phyloP scores from a whole-genome alignment of 2,888 invertebrate species.

The Tetropium fuscum region DNA sequence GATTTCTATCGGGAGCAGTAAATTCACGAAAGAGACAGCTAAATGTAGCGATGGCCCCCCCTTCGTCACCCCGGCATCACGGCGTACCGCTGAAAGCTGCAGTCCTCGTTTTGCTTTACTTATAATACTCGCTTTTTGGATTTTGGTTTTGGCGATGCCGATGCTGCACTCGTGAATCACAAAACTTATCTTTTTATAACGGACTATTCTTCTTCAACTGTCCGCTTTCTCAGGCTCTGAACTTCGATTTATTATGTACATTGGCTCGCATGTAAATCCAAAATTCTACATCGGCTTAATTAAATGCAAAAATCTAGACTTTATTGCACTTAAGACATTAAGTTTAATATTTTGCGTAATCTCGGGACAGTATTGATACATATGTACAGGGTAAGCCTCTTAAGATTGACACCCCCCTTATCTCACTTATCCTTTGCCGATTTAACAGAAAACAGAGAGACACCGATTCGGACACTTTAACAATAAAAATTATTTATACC shows the following conservation, averaged over 20 bases:
- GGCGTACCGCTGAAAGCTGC: conserved; percentile 34
- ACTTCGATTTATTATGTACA: conserved; percentile 50
- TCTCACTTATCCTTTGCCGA: too few species aligned
- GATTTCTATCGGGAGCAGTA: conserved; percentile 64
- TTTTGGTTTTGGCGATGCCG: conserved; percentile 52
- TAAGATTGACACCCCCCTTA: too few species aligned
- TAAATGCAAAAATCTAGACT: conserved; percentile 48
- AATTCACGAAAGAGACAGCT: conserved; percentile 58
- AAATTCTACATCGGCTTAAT: conserved; percentile 45
- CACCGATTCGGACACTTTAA: too few species aligned
- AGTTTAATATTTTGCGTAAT: neutral
- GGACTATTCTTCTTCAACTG: conserved; percentile 51
- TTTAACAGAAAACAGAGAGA: too few species aligned
- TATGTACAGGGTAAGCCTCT: neutral
- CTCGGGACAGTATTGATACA: neutral
- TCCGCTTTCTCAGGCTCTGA: conserved; percentile 37
- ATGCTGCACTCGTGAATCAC: conserved; percentile 57
- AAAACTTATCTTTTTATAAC: conserved; percentile 52
- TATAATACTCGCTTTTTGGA: conserved; percentile 55
- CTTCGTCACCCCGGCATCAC: conserved; percentile 40
- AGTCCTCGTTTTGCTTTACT: conserved; percentile 47
- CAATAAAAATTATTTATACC: too few species aligned
- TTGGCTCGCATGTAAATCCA: conserved; percentile 52
- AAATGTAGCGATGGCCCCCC: conserved; percentile 52
- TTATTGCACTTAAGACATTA: conserved; percentile 18